Evolutionary conservation across 1,140 invertebrate species (phyloP), one percentile per base, ranked within the genome.

Genomic region (Drosophila virilis): DNA sequence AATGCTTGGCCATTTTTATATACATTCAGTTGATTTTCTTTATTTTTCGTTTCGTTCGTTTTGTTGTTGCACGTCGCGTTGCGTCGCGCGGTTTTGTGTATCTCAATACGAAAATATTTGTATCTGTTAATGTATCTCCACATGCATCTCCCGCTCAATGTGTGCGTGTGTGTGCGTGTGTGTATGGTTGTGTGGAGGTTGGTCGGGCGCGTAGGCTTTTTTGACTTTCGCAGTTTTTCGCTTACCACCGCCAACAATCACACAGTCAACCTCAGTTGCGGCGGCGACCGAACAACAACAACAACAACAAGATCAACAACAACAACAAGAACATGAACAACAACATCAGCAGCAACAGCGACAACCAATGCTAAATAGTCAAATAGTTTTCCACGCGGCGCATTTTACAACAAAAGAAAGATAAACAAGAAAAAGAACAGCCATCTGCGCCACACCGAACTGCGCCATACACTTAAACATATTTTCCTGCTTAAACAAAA

Each of bases 21-120:
- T 80, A 85, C 85, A 78, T 84, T 74, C 78, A 65, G 78, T 73
- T 84, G 74, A 85, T 86, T 86, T 28, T 85, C 80, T 59, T 76
- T 32, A 75, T 64, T 76, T 40, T 82, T 54, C 46, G 37, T 61
- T 64, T 45, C 13, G 40, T 43, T 15, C 43, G 15, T 58, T 54
- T 52, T 58, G 77, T 52, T 58, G 77, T 48, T 72, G 60, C 60
- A 50, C 17, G 58, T 64, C 60, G 74, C 43, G 65, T 52, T 59
- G 61, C 80, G 72, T 71, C 58, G 72, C 77, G 79, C 80, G 79
- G 79, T 79, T 82, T 82, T 69, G 51, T 48, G 32, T 54, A 52
- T 61, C 66, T 46, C 58, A 61, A 48, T 61, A 48, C 58, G 58
- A 48, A 61, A 61, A 35, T 60, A 57, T 38, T 38, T 55, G 52